Percentiles rank a stretch among this genome's conserved stretches.
These are phyloP conservation scores for Drosophila mayaguana DNA, from an alignment of 2,888 invertebrate species.

Conservation along the genomic window DNA sequence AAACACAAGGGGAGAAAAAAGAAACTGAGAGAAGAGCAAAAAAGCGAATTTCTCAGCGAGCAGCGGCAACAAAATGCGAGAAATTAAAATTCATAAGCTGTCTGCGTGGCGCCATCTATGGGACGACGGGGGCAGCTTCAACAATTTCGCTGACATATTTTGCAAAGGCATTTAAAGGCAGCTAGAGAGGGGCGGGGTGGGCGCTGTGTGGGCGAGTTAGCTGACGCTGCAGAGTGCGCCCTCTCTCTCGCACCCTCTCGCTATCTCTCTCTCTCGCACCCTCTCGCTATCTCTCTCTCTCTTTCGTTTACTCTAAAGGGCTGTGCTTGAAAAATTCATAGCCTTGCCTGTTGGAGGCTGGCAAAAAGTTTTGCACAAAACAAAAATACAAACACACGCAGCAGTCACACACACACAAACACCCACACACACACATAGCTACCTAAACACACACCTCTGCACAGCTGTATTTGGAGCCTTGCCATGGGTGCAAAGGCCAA, in stretches of 20 bases:
- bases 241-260: neutral
- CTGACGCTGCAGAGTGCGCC: constrained; percentile 1
- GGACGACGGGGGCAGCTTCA: constrained; percentile 30
- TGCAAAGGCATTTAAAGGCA: constrained; percentile 16
- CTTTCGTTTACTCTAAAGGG: constrained; percentile 29
- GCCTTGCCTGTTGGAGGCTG: constrained; percentile 37
- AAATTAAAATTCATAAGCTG: constrained; percentile 73
- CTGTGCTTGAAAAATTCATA: constrained; percentile 67
- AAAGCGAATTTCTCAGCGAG: constrained; percentile 17
- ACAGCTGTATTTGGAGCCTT: constrained; percentile 29
- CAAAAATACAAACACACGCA: constrained; percentile 12
- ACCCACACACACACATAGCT: neutral
- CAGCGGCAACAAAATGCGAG: constrained; percentile 29
- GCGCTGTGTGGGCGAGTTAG: neutral
- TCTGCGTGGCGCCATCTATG: constrained; percentile 19
- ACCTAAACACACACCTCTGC: neutral
- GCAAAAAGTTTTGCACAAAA: constrained; percentile 53
- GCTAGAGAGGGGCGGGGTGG: neutral
- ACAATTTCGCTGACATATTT: constrained; percentile 58
- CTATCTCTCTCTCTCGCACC: neutral
- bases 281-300: neutral
- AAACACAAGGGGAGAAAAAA: neutral
- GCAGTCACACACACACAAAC: constrained; percentile 9
- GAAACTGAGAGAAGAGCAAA: neutral
- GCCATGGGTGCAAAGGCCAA: constrained; percentile 67